Percentiles rank a stretch among this genome's conserved stretches.
Conservation (phyloP, 1,140 invertebrate genomes). For the Macrocentrus cingulum region DNA sequence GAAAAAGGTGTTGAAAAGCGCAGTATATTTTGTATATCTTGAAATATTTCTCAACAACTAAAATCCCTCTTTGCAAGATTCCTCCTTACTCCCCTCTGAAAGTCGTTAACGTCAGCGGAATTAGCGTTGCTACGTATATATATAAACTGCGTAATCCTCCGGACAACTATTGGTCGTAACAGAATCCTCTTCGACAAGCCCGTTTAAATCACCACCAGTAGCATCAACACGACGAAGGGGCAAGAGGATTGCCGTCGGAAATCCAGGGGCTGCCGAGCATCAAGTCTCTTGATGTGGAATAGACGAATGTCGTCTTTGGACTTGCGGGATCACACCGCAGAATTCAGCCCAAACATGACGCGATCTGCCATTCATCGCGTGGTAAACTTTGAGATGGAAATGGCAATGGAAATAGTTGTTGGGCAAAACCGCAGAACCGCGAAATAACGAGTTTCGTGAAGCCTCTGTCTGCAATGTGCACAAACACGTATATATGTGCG, state of each 20-base stretch:
- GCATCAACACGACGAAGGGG: conserved; percentile 11
- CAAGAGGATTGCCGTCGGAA: no score
- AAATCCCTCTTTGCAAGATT: background rate
- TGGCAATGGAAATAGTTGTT: no score
- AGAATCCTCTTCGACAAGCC: conserved; percentile 10
- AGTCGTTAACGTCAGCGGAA: conserved; percentile 11
- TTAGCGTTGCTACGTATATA: conserved; percentile 11
- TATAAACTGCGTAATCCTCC: conserved; percentile 15
- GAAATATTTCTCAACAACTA: no score
- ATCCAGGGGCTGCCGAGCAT: no score
- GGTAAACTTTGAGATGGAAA: background rate
- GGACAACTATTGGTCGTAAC: conserved; percentile 17
- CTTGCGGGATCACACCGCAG: background rate
- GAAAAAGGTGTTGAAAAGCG: no score
- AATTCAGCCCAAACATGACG: background rate
- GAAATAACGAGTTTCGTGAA: no score
- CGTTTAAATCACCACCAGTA: conserved; percentile 4
- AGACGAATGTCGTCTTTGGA: background rate
- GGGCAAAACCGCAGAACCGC: no score
- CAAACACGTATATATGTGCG: no score
- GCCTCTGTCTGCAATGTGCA: no score
- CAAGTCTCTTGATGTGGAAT: conserved; percentile 12
- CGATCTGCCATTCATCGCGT: background rate
- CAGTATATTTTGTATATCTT: no score
- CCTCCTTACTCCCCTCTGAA: conserved; percentile 4